Evolutionary conservation across 2,888 invertebrate genomes (phyloP).

Genomic region (Quadroppia sp.): DNA sequence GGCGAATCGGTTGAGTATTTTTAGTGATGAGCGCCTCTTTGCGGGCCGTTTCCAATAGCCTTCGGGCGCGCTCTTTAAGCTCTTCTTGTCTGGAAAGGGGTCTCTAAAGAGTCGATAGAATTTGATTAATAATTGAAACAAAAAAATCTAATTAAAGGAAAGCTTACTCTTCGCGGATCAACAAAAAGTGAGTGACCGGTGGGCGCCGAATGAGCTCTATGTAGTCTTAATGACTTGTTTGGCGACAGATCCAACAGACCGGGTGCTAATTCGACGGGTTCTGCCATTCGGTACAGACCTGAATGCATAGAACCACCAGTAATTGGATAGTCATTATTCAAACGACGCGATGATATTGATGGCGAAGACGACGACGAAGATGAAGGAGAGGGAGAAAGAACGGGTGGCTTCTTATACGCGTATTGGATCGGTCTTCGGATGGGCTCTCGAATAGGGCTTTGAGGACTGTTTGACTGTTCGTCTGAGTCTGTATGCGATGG

Average conservation of each 20-base stretch:
- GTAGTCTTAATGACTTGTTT: slow-evolving; percentile 45
- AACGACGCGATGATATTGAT: slow-evolving; percentile 33
- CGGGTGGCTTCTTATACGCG: slow-evolving; percentile 17
- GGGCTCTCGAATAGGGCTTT: slow-evolving; percentile 24
- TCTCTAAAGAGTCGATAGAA: slow-evolving; percentile 58
- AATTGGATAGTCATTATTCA: not conserved
- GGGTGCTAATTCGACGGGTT: slow-evolving; percentile 47
- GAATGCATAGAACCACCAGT: slow-evolving; percentile 37
- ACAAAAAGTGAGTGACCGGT: slow-evolving; percentile 27
- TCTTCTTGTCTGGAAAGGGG: slow-evolving; percentile 69
- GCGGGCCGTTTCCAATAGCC: slow-evolving; percentile 34
- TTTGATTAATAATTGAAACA: not conserved
- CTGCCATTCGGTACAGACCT: slow-evolving; percentile 34
- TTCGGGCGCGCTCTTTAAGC: slow-evolving; percentile 40
- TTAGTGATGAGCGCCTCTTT: slow-evolving; percentile 2
- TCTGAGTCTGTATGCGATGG: slow-evolving; percentile 25
- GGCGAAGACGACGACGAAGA: slow-evolving; percentile 38
- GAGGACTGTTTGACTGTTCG: not conserved
- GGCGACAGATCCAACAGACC: slow-evolving; percentile 52
- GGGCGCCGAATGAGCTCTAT: slow-evolving; percentile 42
- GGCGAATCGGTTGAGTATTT: slow-evolving; percentile 20
- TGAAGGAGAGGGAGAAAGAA: not conserved
- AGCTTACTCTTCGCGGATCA: slow-evolving; percentile 27
- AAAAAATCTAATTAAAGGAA: not conserved
- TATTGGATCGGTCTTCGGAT: slow-evolving; percentile 35